phyloP scores from a whole-genome alignment of 2,888 invertebrate species.

The Xestia rhomboidea region DNA sequence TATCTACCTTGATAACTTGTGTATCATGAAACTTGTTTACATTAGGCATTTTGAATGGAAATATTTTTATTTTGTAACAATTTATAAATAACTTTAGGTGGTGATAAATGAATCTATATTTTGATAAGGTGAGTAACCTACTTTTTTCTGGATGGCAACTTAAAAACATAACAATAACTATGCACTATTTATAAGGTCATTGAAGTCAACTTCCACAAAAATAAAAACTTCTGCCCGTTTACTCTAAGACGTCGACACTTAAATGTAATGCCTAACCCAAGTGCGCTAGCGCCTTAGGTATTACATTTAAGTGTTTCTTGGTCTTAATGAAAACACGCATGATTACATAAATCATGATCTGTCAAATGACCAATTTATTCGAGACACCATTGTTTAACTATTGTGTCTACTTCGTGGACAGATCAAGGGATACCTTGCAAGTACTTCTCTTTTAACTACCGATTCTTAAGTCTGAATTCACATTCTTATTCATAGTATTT shows the following conservation, averaged over 20 bases:
- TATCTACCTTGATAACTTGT: slow-evolving; percentile 61
- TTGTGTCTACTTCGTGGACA: too few species aligned
- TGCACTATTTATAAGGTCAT: slow-evolving; percentile 7
- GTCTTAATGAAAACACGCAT: not conserved
- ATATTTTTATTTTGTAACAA: slow-evolving; percentile 34
- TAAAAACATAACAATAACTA: not conserved
- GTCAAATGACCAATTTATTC: too few species aligned
- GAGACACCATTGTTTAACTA: too few species aligned
- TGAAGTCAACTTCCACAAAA: not conserved
- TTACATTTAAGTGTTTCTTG: not conserved
- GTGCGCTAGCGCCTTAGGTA: not conserved
- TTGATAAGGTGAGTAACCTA: slow-evolving; percentile 43
- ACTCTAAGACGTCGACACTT: not conserved
- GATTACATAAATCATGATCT: not conserved
- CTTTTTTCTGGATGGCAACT: slow-evolving; percentile 12
- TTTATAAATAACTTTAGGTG: slow-evolving; percentile 6
- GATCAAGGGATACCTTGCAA: too few species aligned
- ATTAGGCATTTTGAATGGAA: slow-evolving; percentile 44
- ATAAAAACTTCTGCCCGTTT: not conserved
- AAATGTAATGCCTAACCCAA: not conserved
- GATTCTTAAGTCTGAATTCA: not conserved
- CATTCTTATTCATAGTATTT: not conserved
- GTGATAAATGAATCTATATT: slow-evolving; percentile 39
- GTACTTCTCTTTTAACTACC: not conserved
- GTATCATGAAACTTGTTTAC: slow-evolving; percentile 53